These are phyloP conservation scores for Agapornis canus DNA, from an alignment of 2,797 vertebrate species.

Conservation along the genomic window DNA sequence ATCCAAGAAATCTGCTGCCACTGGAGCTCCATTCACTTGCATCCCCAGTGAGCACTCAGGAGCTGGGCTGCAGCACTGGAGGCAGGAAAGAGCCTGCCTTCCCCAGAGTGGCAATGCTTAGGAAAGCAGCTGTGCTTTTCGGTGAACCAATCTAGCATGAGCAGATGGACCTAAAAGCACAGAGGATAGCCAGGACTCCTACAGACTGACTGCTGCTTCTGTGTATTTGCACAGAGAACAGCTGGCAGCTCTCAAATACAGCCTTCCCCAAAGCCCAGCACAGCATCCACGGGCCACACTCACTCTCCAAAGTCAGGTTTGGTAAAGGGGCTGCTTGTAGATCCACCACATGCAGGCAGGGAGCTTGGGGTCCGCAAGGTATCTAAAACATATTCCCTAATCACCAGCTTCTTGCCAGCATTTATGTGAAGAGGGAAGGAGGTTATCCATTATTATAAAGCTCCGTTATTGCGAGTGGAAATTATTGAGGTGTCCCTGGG, in stretches of 20 bases:
- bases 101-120: background rate
- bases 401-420: background rate
- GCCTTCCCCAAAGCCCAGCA: background rate
- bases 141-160: background rate
- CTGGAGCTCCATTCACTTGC: background rate
- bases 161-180: background rate
- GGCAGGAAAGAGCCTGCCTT: background rate
- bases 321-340: background rate
- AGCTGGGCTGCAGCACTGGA: background rate
- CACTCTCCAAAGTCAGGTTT: background rate
- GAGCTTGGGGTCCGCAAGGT: rapidly evolving
- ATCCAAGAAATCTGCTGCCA: background rate
- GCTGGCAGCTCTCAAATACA: background rate
- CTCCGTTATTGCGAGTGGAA: background rate
- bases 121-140: background rate
- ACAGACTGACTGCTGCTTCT: background rate
- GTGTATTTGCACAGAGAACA: background rate
- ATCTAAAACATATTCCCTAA: background rate
- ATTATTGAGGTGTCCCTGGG: background rate
- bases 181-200: background rate
- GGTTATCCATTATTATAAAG: background rate
- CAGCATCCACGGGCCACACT: rapidly evolving
- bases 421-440: background rate
- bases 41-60: background rate
- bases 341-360: background rate